Base-by-base conservation (phyloP, 2,888 invertebrate species). In the Pandemis heparana region DNA sequence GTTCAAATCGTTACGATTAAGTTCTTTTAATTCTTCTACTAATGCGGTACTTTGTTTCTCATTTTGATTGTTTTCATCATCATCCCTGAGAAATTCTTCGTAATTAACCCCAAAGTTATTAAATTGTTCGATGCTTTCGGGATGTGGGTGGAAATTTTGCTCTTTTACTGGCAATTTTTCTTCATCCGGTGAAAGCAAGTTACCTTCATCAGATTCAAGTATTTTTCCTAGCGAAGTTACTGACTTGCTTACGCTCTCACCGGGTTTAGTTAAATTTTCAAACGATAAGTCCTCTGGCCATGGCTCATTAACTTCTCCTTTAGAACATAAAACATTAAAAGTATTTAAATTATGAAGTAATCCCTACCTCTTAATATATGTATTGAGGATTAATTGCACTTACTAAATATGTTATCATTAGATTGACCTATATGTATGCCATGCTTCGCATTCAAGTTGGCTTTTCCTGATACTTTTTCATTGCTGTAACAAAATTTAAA, bases 161-260 rank as follows among this genome's bases (percentile, higher is more conserved):
- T 14, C 14, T 64, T 38, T 14, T 23, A 5, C 23, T 18, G 23
- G 23, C 10, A 23, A 23, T 64, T 10, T 39, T 32, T 32, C 70
- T 8, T 67, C 23, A 32, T 32, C 59, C 46, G 48, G 23, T 63
- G 59, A 23, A 67, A 38, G 51, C 41, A 65, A 65, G 16, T 77
- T 43, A 51, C 74, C 82, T 79, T 92, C 91, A 46, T 92, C 88
- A 9, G 61, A 74, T 84, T 93, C 93, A 60, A 77, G 75, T 75
- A 94, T 87, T 62, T 78, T 85, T 59, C 92, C 92, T 43, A 94
- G 79, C 7, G 93, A 93, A 65, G 83, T 83, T 23, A 92, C 79
- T 39, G 92, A 92, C 79, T 87, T 90, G 75, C 81, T 87, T 46
- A 88, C 86, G 79, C 85, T 89, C 75, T 83, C 81, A 74, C 86